Evolutionary conservation across 2,888 invertebrate species (phyloP).

Genomic region (Drosophila kuntzei): DNA sequence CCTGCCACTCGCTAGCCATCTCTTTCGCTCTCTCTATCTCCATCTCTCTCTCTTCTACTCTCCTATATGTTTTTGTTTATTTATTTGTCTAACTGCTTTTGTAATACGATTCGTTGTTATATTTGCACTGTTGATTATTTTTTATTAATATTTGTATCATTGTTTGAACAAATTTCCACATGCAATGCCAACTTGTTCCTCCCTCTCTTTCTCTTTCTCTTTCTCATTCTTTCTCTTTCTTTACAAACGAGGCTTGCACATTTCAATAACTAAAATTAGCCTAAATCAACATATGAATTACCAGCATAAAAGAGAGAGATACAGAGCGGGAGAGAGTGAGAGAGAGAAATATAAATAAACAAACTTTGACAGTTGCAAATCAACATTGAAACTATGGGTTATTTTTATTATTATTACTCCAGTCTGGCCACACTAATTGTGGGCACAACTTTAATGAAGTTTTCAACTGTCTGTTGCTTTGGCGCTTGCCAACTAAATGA

Average conservation of each 20-base stretch:
- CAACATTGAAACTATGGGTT: slow-evolving; percentile 39
- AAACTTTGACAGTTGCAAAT: slow-evolving; percentile 73
- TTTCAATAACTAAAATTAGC: slow-evolving; percentile 61
- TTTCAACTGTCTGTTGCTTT: slow-evolving; percentile 52
- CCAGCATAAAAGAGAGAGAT: slow-evolving; percentile 27
- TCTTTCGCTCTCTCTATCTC: not conserved
- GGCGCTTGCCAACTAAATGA: slow-evolving; percentile 48
- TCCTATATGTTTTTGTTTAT: slow-evolving; percentile 42
- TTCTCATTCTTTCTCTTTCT: not conserved
- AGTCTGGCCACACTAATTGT: slow-evolving; percentile 56
- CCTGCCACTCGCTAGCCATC: slow-evolving; percentile 28
- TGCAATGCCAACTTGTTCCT: slow-evolving; percentile 49
- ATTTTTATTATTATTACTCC: slow-evolving; percentile 15
- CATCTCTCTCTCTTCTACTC: slow-evolving; percentile 1
- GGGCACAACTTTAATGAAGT: slow-evolving; percentile 70
- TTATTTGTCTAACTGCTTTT: slow-evolving; percentile 78
- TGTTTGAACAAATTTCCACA: slow-evolving; percentile 77
- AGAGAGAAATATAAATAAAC: slow-evolving; percentile 51
- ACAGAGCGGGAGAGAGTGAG: not conserved
- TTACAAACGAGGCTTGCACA: slow-evolving; percentile 1
- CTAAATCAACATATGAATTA: slow-evolving; percentile 46
- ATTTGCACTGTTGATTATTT: slow-evolving; percentile 75
- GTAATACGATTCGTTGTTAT: slow-evolving; percentile 71
- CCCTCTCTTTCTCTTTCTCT: not conserved
- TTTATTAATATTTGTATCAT: slow-evolving; percentile 70